A percentile compares a stretch with the other conserved stretches of the same genome.
These are phyloP conservation scores for Halesus radiatus DNA, from an alignment of 1,140 invertebrate species.

Conservation along the genomic window DNA sequence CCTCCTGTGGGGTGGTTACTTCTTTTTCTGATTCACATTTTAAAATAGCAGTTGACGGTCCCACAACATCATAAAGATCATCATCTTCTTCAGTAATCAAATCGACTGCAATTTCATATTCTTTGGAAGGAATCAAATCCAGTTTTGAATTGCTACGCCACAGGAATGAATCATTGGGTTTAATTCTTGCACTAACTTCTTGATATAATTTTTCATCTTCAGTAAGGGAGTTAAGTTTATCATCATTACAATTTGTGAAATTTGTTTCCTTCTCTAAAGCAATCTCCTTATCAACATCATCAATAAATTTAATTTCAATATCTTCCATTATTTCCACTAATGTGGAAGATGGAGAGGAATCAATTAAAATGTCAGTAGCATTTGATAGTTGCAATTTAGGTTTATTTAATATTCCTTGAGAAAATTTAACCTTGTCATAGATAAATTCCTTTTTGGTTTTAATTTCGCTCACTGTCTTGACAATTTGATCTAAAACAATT, in stretches of 20 bases:
- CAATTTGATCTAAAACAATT: not conserved
- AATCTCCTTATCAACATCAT: not conserved
- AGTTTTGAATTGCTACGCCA: conserved; percentile 61
- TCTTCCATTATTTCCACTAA: too few species aligned
- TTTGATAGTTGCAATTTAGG: conserved; percentile 34
- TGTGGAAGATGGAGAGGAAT: not conserved
- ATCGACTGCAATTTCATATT: conserved; percentile 35
- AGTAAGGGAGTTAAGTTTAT: not conserved
- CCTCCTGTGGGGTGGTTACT: not conserved
- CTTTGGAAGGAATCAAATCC: conserved; percentile 31
- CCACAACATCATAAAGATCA: conserved; percentile 43
- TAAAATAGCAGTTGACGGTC: not conserved
- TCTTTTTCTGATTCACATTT: conserved; percentile 11
- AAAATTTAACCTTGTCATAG: conserved; percentile 66
- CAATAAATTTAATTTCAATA: not conserved
- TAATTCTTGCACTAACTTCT: conserved; percentile 63
- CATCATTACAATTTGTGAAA: not conserved
- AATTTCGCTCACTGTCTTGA: conserved; percentile 27
- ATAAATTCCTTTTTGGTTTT: conserved; percentile 60
- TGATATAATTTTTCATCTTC: conserved; percentile 60
- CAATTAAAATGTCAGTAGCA: conserved; percentile 7
- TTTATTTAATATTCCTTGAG: conserved; percentile 59
- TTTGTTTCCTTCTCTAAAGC: not conserved
- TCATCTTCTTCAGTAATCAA: conserved; percentile 25
- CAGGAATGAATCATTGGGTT: conserved; percentile 69